phyloP scores from a whole-genome alignment of 2,797 vertebrate species.

The Dallia pectoralis region DNA sequence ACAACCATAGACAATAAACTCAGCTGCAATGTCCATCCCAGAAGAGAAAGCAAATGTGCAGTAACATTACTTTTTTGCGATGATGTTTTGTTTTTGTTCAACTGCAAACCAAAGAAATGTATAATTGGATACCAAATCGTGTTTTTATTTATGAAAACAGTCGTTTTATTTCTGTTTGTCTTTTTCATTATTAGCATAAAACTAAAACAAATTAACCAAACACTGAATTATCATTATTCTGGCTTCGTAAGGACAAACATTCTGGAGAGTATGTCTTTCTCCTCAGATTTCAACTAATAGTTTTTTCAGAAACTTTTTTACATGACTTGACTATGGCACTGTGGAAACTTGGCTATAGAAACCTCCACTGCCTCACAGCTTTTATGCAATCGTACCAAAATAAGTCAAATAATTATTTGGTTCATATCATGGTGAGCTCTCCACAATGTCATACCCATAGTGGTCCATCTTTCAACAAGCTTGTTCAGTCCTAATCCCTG shows the following conservation, averaged over 20 bases:
- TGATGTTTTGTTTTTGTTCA: not conserved
- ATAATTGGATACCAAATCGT: no score
- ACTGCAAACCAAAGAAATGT: no score
- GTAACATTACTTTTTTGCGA: not conserved
- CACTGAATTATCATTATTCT: no score
- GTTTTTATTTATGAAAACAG: no score
- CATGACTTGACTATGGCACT: not conserved
- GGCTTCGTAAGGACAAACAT: no score
- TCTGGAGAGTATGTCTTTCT: no score
- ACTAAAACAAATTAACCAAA: no score
- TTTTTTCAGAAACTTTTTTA: not conserved
- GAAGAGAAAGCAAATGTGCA: not conserved
- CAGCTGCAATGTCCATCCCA: not conserved
- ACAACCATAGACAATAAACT: not conserved
- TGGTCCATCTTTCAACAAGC: not conserved
- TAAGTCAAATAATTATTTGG: not conserved
- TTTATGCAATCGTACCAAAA: not conserved
- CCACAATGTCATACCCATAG: not conserved
- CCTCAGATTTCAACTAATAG: not conserved
- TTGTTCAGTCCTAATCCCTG: not conserved
- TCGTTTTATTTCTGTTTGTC: no score
- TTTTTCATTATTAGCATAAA: no score
- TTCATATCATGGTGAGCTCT: not conserved
- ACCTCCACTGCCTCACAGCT: conserved; percentile 2
- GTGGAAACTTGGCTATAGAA: not conserved